Percentiles rank a stretch among this genome's conserved stretches.
phyloP scores from a whole-genome alignment of 1,140 invertebrate genomes.

The Dolichoris vasculosae region DNA sequence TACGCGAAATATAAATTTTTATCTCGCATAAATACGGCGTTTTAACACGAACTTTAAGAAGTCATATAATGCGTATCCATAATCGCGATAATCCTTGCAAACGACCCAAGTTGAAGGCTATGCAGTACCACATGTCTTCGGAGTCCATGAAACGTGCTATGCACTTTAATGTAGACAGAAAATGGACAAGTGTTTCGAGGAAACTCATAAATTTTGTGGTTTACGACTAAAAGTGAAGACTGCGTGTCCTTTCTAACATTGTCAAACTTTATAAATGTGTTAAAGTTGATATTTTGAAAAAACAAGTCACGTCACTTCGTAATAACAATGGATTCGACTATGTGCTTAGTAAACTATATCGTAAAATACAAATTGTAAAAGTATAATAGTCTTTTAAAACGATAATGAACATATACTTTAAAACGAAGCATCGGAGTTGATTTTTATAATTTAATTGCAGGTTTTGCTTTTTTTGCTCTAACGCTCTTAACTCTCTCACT shows the following conservation, averaged over 20 bases:
- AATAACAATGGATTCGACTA: not conserved
- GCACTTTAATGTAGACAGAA: slow-evolving; percentile 1
- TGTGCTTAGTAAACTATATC: not conserved
- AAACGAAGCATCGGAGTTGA: too few species aligned
- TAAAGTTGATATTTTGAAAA: not conserved
- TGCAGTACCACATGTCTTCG: not conserved
- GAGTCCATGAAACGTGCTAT: slow-evolving; percentile 4
- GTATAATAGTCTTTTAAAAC: too few species aligned
- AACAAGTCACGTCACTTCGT: not conserved
- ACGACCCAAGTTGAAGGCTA: slow-evolving; percentile 28
- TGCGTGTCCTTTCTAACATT: not conserved
- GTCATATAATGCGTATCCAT: not conserved
- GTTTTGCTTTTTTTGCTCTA: too few species aligned
- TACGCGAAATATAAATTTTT: not conserved
- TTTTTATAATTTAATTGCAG: too few species aligned
- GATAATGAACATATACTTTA: too few species aligned
- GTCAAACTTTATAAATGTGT: not conserved
- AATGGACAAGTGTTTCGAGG: not conserved
- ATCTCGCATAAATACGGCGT: not conserved
- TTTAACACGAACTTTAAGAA: not conserved
- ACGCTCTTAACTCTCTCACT: too few species aligned
- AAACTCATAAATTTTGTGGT: not conserved
- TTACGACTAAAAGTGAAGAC: not conserved
- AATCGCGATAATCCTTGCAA: slow-evolving; percentile 1
- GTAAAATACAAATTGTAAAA: not conserved